phyloP scores from a whole-genome alignment of 2,888 invertebrate species.

The Octonoba sinensis region DNA sequence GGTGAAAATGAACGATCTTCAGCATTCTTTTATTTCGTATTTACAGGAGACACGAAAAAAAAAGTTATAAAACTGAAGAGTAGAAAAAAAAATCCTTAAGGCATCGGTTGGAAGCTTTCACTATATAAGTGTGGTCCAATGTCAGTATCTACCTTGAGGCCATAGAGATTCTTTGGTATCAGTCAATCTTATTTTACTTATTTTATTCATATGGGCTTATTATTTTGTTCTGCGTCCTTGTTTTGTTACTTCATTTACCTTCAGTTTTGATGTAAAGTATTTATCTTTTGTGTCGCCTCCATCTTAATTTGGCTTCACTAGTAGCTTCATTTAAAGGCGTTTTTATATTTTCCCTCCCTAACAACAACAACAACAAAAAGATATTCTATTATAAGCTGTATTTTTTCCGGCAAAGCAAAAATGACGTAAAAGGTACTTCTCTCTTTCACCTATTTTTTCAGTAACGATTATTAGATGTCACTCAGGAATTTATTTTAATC shows the following conservation, averaged over 20 bases:
- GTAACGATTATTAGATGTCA: too few species aligned
- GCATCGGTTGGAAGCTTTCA: slow-evolving; percentile 6
- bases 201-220: slow-evolving; percentile 35
- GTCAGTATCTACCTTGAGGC: slow-evolving; percentile 20
- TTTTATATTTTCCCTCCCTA: too few species aligned
- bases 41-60: slow-evolving; percentile 13
- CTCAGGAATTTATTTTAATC: too few species aligned
- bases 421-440: too few species aligned
- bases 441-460: too few species aligned
- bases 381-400: too few species aligned
- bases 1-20: slow-evolving; percentile 21
- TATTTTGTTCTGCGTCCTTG: slow-evolving; percentile 32
- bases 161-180: slow-evolving; percentile 32
- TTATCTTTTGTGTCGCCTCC: slow-evolving; percentile 27
- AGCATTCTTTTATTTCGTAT: slow-evolving; percentile 20
- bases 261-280: slow-evolving; percentile 44
- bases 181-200: slow-evolving; percentile 20
- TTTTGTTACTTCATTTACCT: slow-evolving; percentile 35
- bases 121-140: slow-evolving; percentile 28
- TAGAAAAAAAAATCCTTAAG: slow-evolving; percentile 13
- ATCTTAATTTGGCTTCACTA: slow-evolving; percentile 43
- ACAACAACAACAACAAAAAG: too few species aligned
- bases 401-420: too few species aligned
- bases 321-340: background rate
- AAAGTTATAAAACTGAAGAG: slow-evolving; percentile 24